Evolutionary conservation across 2,113 vertebrate genomes (phyloP), one percentile per base, ranked within the genome.

Genomic region (Desmodus rotundus): DNA sequence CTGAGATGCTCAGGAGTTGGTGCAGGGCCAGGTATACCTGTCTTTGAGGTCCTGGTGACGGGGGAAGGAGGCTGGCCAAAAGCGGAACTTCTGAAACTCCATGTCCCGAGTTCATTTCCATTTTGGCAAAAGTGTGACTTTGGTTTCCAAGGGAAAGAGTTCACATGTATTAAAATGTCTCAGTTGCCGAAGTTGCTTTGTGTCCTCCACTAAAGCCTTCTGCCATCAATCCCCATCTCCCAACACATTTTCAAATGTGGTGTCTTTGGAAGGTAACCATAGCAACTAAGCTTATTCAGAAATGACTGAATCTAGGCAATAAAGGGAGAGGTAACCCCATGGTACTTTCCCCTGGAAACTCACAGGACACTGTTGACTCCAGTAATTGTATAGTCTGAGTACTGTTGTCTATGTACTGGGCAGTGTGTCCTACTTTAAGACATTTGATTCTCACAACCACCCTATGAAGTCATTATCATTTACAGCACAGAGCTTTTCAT

Each of bases 261-360:
- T 86, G 77, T 96, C 95, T 67, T 96, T 96, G 93, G 86, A 72
- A 83, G 89, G 97, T 97, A 96, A 97, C 96, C 95, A 97, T 97
- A 93, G 97, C 95, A 97, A 98, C 97, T 94, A 91, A 91, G 70
- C 94, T 97, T 95, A 96, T 96, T 97, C 93, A 94, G 84, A 93
- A 96, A 87, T 74, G 70, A 83, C 96, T 92, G 86, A 93, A 89
- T 74, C 77, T 47, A 96, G 89, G 86, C 95, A 93, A 83, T 74
- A 33, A 91, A 94, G 26, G 56, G 81, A 91, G 78, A 83, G 70
- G 91, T 89, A 80, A 91, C 72, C 45, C 86, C 22, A 15, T 76
- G 68, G 78, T 91, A 86, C 45, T 91, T 96, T 92, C 94, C 54
- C 28, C 19, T 77, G 54, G 87, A 78, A 92, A 84, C 77, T 65